phyloP scores from a whole-genome alignment of 2,797 vertebrate species.

The Microcaecilia unicolor region DNA sequence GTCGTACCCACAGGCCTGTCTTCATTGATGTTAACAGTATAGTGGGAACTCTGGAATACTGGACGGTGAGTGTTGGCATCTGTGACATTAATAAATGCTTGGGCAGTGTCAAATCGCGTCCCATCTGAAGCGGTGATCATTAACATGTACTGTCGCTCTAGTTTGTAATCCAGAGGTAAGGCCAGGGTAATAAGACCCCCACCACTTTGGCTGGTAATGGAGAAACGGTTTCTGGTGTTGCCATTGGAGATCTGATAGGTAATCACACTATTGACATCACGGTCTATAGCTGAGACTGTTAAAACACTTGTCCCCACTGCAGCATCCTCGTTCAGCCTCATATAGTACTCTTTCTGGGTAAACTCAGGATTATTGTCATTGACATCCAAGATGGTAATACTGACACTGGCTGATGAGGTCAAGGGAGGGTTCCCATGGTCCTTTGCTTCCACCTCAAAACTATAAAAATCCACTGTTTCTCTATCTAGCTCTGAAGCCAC shows the following conservation, averaged over 20 bases:
- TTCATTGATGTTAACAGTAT: slow-evolving; percentile 85
- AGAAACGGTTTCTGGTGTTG: slow-evolving; percentile 92
- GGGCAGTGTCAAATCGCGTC: slow-evolving; percentile 73
- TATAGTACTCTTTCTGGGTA: slow-evolving; percentile 71
- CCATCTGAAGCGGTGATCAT: slow-evolving; percentile 81
- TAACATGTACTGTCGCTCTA: slow-evolving; percentile 84
- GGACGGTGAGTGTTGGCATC: slow-evolving; percentile 94
- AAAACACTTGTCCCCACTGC: slow-evolving; percentile 85
- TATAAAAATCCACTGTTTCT: slow-evolving; percentile 83
- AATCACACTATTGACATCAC: slow-evolving; percentile 85
- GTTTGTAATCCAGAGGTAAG: slow-evolving; percentile 88
- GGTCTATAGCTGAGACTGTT: slow-evolving; percentile 83
- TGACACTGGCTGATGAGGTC: slow-evolving; percentile 82
- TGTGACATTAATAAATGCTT: slow-evolving; percentile 83
- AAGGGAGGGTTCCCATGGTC: slow-evolving; percentile 78
- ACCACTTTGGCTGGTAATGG: slow-evolving; percentile 91
- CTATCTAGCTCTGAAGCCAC: slow-evolving; percentile 83
- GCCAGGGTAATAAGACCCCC: slow-evolving; percentile 83
- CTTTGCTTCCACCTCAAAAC: slow-evolving; percentile 78
- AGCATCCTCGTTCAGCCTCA: slow-evolving; percentile 88
- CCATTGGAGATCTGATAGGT: slow-evolving; percentile 93
- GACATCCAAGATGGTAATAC: slow-evolving; percentile 83
- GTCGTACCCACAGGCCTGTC: slow-evolving; percentile 77
- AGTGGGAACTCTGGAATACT: slow-evolving; percentile 95
- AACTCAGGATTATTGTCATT: slow-evolving; percentile 96